Evolutionary conservation across 2,797 vertebrate species (phyloP).

Genomic region (Bradypodion pumilum): DNA sequence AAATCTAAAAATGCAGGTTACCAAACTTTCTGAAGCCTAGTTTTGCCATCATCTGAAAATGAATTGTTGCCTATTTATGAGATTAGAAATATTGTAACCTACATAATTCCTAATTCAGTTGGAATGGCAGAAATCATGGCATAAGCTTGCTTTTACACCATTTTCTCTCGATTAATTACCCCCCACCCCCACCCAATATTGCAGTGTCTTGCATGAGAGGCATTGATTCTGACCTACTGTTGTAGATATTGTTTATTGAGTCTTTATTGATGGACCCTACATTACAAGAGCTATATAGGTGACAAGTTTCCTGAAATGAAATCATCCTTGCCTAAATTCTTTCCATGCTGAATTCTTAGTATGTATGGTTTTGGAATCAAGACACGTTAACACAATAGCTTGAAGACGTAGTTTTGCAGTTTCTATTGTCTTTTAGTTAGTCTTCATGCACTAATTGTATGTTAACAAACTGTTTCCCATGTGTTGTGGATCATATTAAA

Average conservation of each 20-base stretch:
- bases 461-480: background rate
- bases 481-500: background rate
- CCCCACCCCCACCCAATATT: too few relatives aligned
- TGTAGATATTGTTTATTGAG: background rate
- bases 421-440: background rate
- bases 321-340: background rate
- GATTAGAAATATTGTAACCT: background rate
- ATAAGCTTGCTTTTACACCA: background rate
- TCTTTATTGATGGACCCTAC: background rate
- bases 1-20: background rate
- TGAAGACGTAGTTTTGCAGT: background rate
- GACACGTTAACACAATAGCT: background rate
- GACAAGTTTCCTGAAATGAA: background rate
- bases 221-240: background rate
- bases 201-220: background rate
- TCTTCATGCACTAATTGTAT: background rate
- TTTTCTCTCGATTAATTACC: background rate
- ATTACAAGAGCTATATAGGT: background rate
- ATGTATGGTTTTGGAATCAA: background rate
- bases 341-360: background rate
- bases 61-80: background rate
- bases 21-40: background rate
- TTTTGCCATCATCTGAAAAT: background rate
- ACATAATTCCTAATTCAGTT: background rate
- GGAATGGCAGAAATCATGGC: background rate